Evolutionary conservation across 2,797 vertebrate genomes (phyloP), one percentile per base, ranked within the genome.

Genomic region (Sebastes taczanowskii): DNA sequence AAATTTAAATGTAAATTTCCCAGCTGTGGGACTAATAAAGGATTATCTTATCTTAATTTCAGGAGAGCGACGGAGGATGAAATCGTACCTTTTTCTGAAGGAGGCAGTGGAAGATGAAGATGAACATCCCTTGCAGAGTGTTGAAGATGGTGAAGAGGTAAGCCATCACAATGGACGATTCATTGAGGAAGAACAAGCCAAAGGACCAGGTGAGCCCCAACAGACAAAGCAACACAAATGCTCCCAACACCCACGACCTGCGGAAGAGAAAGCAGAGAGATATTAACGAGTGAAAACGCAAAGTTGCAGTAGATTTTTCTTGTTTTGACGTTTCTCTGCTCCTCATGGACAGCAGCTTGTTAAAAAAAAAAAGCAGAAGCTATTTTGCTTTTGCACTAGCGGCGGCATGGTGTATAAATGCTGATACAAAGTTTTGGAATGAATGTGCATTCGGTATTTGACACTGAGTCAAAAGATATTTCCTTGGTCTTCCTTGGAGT

Each of bases 101-200:
- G 32, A 98, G 97, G 90, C 98, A 99, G 91, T 99, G 98, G 91
- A 99, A 99, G 95, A 99, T 99, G 95, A 99, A 99, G 96, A 99
- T 99, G 95, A 99, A 99, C 97, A 99, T 96, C 90, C 98, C 98
- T 93, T 99, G 98, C 92, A 99, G 97, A 70, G 98, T 97, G 95
- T 99, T 99, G 95, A 99, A 99, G 91, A 99, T 96, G 90, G 97
- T 98, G 94, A 99, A 99, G 92, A 99, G 98, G 91, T 99, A 99
- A 0, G 98, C 97, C 98, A 98, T 99, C 86, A 99, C 97, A n/a
- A 99, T 89, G 22, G 98, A 98, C 53, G 97, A 97, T 78, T 99
- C 97, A 20, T 98, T 98, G 92, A 99, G 94, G 91, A 97, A 99
- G 83, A 99, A 96, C 91, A 99, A 91, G 42, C 98, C 98, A 74